phyloP scores from a whole-genome alignment of 2,797 vertebrate species.

The Atherinosoma microstoma region DNA sequence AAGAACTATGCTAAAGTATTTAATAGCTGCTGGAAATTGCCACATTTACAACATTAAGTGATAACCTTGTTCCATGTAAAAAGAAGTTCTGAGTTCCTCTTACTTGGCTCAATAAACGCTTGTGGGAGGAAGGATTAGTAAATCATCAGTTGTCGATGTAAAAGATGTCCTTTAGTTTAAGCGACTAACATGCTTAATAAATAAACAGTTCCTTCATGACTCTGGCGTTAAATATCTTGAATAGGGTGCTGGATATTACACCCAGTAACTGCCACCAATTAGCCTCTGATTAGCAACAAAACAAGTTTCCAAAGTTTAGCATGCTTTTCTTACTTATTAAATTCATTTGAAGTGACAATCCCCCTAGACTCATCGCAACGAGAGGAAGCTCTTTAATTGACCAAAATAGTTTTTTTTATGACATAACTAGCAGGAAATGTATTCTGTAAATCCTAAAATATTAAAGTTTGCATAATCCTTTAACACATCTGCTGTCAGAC shows the following conservation, averaged over 20 bases:
- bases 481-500: conserved; percentile 66
- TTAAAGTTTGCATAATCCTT: conserved; percentile 70
- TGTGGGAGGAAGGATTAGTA: background rate
- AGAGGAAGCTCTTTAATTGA: conserved; percentile 57
- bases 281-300: conserved; percentile 47
- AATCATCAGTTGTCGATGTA: background rate
- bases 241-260: conserved; percentile 12
- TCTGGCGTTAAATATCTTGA: conserved; percentile 24
- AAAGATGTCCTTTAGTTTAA: background rate
- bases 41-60: background rate
- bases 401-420: conserved; percentile 43
- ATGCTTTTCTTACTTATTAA: conserved; percentile 44
- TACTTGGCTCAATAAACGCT: background rate
- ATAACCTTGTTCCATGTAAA: background rate
- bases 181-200: background rate
- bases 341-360: conserved; percentile 59
- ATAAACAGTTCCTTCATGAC: background rate
- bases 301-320: conserved; percentile 46
- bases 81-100: background rate
- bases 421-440: conserved; percentile 55
- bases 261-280: conserved; percentile 44
- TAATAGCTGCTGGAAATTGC: background rate
- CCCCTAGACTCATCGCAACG: conserved; percentile 31
- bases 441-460: conserved; percentile 64
- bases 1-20: background rate